Base-by-base conservation (phyloP, 2,888 invertebrate species). In the Heliconius sara region DNA sequence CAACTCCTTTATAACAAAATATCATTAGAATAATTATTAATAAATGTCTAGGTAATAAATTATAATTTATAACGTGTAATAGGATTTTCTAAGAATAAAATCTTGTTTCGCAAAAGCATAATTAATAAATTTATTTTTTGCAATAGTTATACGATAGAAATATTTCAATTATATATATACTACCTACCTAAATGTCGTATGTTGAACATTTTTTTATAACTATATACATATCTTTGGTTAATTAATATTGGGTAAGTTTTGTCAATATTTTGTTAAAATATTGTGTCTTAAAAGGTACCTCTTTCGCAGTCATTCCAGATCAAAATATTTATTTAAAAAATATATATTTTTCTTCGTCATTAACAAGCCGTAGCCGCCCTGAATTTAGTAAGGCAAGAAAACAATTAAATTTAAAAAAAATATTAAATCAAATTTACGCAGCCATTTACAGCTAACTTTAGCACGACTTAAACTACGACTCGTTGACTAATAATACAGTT, bases 151-250 rank as follows among this genome's bases (percentile, higher is more conserved):
- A 67, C 5, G 22, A n/a, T 67, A 67, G 39, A 39, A 34, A 67
- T 67, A 67, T 67, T 67, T 34, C 1, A 34, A 67, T 39, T n/a
- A 19, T 67, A 34, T 60, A 60, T 60, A 3, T 60, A 60, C 3
- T 60, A 13, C 13, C 13, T 43, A 22, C 52, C 7, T 3, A 68
- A 68, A 68, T 68, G 68, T 68, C 39, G 25, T 43, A 12, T 39
- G n/a, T 76, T 47, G 22, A 67, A 16, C 19, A 65, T 73, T 27
- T 66, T 39, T 78, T 52, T 71, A n/a, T 43, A 52, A 47, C 19
- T 76, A 19, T 52, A 86, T 89, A 94, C 93, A 94, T 93, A 94
- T 93, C 92, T 90, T 86, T 89, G 87, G 91, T 93, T 93, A 91
- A 91, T 19, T 65, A 65, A 22, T 52, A 52, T 52, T 19, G 52